A percentile compares a stretch with the other conserved stretches of the same genome.
phyloP scores from a whole-genome alignment of 2,888 invertebrate species.

The Ditylenchus weischeri region DNA sequence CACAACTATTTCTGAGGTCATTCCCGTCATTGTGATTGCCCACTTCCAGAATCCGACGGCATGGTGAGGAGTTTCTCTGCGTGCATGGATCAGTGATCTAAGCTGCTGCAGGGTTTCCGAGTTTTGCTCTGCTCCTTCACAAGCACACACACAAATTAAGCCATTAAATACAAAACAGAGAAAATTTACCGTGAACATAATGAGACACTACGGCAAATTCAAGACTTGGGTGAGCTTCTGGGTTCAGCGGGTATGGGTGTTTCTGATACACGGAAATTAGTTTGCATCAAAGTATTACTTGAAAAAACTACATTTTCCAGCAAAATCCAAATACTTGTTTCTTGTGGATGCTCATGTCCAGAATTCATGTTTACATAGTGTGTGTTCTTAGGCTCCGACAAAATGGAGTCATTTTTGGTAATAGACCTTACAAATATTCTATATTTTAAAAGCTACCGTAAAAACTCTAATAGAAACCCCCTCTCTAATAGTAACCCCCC shows the following conservation, averaged over 20 bases:
- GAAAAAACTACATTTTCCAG: slow-evolving; percentile 43
- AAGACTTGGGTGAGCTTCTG: slow-evolving; percentile 40
- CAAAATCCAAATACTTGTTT: slow-evolving; percentile 49
- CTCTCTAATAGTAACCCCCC: no score
- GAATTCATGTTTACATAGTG: slow-evolving; percentile 58
- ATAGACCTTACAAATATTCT: slow-evolving; percentile 35
- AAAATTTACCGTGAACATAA: slow-evolving; percentile 49
- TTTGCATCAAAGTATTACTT: not conserved
- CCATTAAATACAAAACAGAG: not conserved
- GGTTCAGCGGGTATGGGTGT: slow-evolving; percentile 32
- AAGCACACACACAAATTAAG: not conserved
- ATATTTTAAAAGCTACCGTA: no score
- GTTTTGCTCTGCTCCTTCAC: slow-evolving; percentile 46
- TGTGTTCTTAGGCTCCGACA: slow-evolving; percentile 34
- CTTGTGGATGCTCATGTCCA: slow-evolving; percentile 46
- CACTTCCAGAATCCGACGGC: slow-evolving; percentile 42
- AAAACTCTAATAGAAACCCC: no score
- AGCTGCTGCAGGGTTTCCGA: slow-evolving; percentile 53
- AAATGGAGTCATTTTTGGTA: slow-evolving; percentile 35
- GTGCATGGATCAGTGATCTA: slow-evolving; percentile 44
- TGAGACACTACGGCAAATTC: slow-evolving; percentile 56
- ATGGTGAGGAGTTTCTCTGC: slow-evolving; percentile 40
- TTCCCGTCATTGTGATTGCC: slow-evolving; percentile 53
- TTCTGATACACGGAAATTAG: slow-evolving; percentile 25
- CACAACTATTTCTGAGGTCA: slow-evolving; percentile 47